Percentiles rank a stretch among this genome's conserved stretches.
phyloP scores from a whole-genome alignment of 2,113 vertebrate species.

The Onychostoma macrolepis region DNA sequence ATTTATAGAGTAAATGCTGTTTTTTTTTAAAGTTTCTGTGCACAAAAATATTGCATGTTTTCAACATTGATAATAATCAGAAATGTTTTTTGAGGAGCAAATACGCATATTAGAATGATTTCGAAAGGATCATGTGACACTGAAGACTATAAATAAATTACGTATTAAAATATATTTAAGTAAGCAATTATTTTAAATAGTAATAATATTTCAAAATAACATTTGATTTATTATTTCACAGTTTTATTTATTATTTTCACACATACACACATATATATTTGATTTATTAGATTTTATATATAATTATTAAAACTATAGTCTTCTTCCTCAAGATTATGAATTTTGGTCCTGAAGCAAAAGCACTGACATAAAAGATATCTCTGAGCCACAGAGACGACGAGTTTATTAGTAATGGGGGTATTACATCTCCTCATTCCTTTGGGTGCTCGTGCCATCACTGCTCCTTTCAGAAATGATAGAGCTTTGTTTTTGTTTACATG shows the following conservation, averaged over 20 bases:
- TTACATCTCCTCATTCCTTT: slow-evolving; percentile 2
- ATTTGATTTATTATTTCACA: no score
- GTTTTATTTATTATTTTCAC: no score
- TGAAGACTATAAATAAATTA: background rate
- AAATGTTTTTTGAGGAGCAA: background rate
- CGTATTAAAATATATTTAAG: no score
- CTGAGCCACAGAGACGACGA: background rate
- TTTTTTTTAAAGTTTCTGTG: background rate
- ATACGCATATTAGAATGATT: background rate
- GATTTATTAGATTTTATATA: no score
- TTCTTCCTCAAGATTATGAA: background rate
- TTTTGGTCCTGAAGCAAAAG: background rate
- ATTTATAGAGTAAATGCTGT: no score
- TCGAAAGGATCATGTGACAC: background rate
- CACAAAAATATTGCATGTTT: background rate
- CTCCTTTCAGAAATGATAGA: slow-evolving; percentile 36
- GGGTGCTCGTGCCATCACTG: background rate
- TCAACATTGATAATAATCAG: background rate
- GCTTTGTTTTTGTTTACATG: slow-evolving; percentile 45
- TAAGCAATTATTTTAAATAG: no score
- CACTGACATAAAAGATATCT: background rate
- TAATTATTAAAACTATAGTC: no score
- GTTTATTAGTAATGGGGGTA: slow-evolving; percentile 25
- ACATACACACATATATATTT: no score
- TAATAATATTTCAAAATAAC: no score